Evolutionary conservation across 64 coral and sea anemone genomes (phyloP), one percentile per base, ranked within the genome.

Genomic region (Porites lutea): DNA sequence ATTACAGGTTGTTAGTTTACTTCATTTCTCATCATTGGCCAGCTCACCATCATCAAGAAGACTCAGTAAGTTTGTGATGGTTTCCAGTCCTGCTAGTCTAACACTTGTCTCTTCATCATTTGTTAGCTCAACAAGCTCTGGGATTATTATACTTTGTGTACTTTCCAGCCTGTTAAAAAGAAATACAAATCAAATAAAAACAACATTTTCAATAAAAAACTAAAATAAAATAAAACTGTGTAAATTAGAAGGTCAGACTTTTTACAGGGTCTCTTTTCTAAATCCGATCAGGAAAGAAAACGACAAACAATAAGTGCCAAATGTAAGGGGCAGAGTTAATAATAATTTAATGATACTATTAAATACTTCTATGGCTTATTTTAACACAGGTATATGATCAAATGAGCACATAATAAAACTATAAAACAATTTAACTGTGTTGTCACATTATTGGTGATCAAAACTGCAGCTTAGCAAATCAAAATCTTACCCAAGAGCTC

Each of bases 61-160:
- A 23, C 78, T 88, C 48, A 99, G 88, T 52, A 99, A 91, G 47
- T 99, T 99, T 48, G 97, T 93, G n/a, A 99, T 91, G 23, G 94
- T 99, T 88, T 99, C 94, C 74, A 99, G 74, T 20, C 94, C 97
- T 82, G 94, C 88, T 59, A 99, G 94, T 69, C 91, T 63, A 2
- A 99, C 97, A 92, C 65, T 99, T 0, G 74, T 91, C 73, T 99
- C 97, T 81, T 99, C 97, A 92, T 99, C 97, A 93, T 94, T 96
- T 18, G 97, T 99, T 8, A 99, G 88, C 71, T 99, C 97, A 77
- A 99, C 94, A 43, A 99, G 84, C 76, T 99, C 97, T 18, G 97
- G 88, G 81, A 99, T 96, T 45, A 99, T 93, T 78, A 86, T 83
- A 50, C 88, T 93, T 71, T 99, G 95, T 22, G 97, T 99, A 6